These are phyloP conservation scores for Oegoconia quadripuncta DNA, from an alignment of 2,888 invertebrate genomes.

Conservation along the genomic window DNA sequence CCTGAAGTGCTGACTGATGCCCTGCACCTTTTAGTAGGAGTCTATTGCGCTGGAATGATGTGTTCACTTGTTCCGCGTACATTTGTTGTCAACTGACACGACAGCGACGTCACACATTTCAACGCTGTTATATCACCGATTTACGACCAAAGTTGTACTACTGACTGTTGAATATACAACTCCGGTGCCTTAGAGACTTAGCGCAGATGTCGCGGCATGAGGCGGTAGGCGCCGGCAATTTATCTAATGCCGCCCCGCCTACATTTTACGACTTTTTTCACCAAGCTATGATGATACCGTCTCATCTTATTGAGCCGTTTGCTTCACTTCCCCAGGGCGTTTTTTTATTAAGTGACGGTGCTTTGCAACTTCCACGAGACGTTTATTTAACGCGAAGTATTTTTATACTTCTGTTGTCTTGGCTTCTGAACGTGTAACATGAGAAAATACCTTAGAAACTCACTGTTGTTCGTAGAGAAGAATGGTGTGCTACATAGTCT, in stretches of 20 bases:
- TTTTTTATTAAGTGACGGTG: constrained; percentile 39
- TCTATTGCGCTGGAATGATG: no score
- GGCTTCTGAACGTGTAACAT: neutral
- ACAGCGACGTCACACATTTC: no score
- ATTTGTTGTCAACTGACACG: no score
- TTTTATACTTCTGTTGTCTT: constrained; percentile 42
- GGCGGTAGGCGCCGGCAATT: constrained; percentile 62
- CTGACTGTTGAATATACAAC: neutral
- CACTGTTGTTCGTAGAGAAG: neutral
- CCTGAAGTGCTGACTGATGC: no score
- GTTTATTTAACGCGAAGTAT: constrained; percentile 47
- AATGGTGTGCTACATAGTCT: no score
- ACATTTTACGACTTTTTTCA: constrained; percentile 67
- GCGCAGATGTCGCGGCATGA: constrained; percentile 56
- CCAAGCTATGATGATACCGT: constrained; percentile 57
- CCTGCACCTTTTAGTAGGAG: no score
- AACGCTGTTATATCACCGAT: no score
- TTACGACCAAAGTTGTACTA: neutral
- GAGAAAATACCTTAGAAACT: neutral
- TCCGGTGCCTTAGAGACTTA: constrained; percentile 27
- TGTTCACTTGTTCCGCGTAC: no score
- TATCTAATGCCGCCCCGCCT: constrained; percentile 67
- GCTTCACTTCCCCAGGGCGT: constrained; percentile 10
- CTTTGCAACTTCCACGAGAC: constrained; percentile 43
- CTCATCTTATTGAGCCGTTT: constrained; percentile 36